Evolutionary conservation across 2,797 vertebrate species (phyloP).

Genomic region (Cygnus olor): DNA sequence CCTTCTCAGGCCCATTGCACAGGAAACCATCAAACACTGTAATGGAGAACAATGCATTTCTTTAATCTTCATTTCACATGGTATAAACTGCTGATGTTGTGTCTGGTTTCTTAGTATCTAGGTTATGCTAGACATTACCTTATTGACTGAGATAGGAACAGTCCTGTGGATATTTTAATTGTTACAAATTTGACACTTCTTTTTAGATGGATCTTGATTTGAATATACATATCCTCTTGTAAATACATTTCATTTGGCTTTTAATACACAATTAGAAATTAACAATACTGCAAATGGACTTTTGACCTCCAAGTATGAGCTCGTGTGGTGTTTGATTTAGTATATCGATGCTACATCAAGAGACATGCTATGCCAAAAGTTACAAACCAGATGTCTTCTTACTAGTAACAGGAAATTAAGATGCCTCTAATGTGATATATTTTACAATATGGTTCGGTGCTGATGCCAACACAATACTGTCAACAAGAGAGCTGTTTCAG

Average conservation of each 20-base stretch:
- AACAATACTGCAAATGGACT: not conserved
- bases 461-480: not conserved
- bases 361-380: not conserved
- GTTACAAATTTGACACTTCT: not conserved
- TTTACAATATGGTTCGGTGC: not conserved
- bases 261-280: slow-evolving; percentile 34
- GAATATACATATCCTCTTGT: not conserved
- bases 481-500: not conserved
- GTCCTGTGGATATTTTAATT: not conserved
- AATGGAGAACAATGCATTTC: not conserved
- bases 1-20: not conserved
- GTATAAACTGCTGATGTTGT: not conserved
- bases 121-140: not conserved
- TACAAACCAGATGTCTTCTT: slow-evolving; percentile 44
- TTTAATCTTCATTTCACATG: not conserved
- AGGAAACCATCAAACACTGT: not conserved
- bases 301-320: not conserved
- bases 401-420: not conserved
- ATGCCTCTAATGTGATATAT: not conserved
- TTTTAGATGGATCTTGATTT: not conserved
- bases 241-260: not conserved
- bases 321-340: slow-evolving; percentile 26
- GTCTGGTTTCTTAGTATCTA: not conserved
- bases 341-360: not conserved
- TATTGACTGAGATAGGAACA: not conserved